Evolutionary conservation across 2,797 vertebrate genomes (phyloP), one percentile per base, ranked within the genome.

Genomic region (Bradypus variegatus): DNA sequence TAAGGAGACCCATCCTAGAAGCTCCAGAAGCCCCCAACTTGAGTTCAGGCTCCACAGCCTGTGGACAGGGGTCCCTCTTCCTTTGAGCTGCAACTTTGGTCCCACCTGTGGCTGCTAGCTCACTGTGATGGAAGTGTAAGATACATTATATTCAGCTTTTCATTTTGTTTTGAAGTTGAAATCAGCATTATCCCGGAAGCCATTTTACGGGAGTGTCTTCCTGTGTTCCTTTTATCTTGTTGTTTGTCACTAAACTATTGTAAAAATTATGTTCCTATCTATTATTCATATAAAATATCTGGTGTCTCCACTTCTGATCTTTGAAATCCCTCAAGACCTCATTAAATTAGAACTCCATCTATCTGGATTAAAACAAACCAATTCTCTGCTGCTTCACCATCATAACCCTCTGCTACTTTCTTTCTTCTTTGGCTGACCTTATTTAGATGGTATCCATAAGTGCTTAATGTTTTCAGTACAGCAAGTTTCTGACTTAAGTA

Each of bases 131-230:
- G 55, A 90, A 62, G 41, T 69, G 45, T 60, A 86, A 67, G 38
- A n/a, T 25, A 50, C 75, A 16, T 64, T 16, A 31, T 86, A 84
- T 95, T 91, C 84, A 96, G 94, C 79, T 13, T 36, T 75, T 1
- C 45, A 10, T 88, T 96, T 95, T 94, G 53, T 65, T 94, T 93
- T 82, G 92, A 93, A 95, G 90, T 83, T 91, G 88, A 92, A 91
- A 92, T 45, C 89, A 70, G 72, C n/a, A 70, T 94, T 95, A 95
- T 76, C 25, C 81, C 67, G 31, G 38, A 93, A 67, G 53, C 78
- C 88, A 5, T 50, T 83, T 72, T 89, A 93, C 83, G 90, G 55
- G 94, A 76, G 4, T 79, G 75, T 65, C 93, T 96, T 95, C 5
- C 9, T 77, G 62, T 62, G 75, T 58, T 4, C 64, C 58, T 88